phyloP scores from a whole-genome alignment of 2,113 vertebrate species.

The Neolamprologus sp. region DNA sequence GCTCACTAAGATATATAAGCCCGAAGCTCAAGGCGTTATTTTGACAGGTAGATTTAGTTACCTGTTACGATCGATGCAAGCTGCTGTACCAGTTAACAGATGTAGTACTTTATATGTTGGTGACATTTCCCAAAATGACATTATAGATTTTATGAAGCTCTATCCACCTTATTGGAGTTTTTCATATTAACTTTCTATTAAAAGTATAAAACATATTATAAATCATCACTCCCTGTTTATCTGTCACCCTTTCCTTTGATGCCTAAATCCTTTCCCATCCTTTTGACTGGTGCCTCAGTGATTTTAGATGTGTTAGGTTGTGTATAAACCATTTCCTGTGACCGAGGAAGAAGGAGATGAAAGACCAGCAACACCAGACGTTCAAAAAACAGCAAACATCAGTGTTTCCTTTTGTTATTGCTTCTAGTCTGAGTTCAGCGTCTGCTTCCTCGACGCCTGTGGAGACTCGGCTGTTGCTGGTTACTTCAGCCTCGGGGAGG shows the following conservation, averaged over 20 bases:
- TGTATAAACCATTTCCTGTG: neutral
- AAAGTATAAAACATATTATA: neutral
- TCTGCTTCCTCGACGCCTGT: neutral
- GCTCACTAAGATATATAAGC: constrained; percentile 21
- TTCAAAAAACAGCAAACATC: constrained; percentile 15
- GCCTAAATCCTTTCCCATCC: neutral
- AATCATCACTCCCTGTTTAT: neutral
- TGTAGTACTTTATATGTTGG: neutral
- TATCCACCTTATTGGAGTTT: neutral
- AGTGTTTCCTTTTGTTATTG: neutral
- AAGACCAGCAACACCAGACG: neutral
- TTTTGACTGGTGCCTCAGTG: neutral
- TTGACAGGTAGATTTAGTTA: constrained; percentile 63
- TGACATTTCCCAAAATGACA: constrained; percentile 51
- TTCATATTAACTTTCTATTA: constrained; percentile 16
- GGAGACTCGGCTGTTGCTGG: constrained; percentile 1
- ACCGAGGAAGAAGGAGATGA: neutral
- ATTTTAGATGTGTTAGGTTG: neutral
- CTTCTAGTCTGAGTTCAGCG: neutral
- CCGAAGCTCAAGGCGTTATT: constrained; percentile 9
- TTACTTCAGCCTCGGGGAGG: constrained; percentile 18
- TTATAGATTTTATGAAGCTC: constrained; percentile 41
- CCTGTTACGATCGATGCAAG: constrained; percentile 54
- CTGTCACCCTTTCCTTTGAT: neutral
- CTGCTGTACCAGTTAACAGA: constrained; percentile 15